These are phyloP conservation scores for Mobula birostris DNA, from an alignment of 2,113 vertebrate species.

Conservation along the genomic window DNA sequence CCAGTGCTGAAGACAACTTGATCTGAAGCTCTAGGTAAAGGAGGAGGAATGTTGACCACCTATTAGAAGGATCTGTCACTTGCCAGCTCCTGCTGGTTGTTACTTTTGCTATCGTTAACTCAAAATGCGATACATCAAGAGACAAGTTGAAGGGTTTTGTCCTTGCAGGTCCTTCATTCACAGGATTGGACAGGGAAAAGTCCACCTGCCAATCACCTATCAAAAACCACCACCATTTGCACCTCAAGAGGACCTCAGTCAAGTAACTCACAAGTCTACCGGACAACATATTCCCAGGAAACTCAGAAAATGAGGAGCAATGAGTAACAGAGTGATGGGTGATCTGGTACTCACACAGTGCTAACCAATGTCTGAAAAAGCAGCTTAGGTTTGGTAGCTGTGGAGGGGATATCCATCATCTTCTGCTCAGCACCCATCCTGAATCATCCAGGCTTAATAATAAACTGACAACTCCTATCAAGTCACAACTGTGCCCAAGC, in stretches of 20 bases:
- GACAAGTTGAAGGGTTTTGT: not conserved
- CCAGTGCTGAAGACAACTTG: not conserved
- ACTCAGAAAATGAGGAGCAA: not conserved
- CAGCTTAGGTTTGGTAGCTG: not conserved
- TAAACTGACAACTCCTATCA: not conserved
- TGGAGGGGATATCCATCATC: not conserved
- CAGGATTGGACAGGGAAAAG: not conserved
- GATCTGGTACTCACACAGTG: not conserved
- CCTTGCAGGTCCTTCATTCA: not conserved
- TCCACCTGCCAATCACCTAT: not conserved
- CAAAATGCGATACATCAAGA: not conserved
- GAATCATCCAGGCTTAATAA: not conserved
- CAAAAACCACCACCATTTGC: too few relatives aligned
- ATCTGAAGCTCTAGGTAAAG: not conserved
- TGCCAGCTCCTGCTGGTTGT: not conserved
- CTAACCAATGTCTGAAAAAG: constrained; percentile 17
- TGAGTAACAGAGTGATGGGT: not conserved
- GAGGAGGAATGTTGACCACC: too few relatives aligned
- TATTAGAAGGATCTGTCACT: not conserved
- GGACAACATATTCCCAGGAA: not conserved
- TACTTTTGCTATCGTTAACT: not conserved
- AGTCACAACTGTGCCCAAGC: constrained; percentile 15
- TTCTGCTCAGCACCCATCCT: not conserved
- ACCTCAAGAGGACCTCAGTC: not conserved
- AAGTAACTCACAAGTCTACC: not conserved